Conservation (phyloP, 2,888 invertebrate species). For the Periphyllus acericola region DNA sequence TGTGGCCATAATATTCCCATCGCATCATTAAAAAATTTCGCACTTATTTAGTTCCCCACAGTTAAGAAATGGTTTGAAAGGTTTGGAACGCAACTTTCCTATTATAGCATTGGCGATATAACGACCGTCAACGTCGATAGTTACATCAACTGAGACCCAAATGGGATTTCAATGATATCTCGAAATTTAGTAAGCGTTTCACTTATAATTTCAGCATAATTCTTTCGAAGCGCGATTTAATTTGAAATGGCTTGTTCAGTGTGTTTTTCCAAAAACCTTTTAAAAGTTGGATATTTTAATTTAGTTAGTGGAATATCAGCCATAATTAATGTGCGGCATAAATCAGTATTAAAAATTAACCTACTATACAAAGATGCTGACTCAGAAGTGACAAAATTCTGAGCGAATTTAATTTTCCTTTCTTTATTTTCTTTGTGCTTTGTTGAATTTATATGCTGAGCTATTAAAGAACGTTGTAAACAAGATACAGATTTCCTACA, state of each 20-base stretch:
- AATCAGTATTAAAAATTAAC: background rate
- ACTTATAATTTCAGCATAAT: no score
- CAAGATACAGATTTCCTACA: background rate
- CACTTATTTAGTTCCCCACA: conserved; percentile 1
- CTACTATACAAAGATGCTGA: background rate
- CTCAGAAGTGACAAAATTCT: background rate
- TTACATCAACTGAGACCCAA: background rate
- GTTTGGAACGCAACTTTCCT: background rate
- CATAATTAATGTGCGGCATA: background rate
- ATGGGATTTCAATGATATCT: background rate
- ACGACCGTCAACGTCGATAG: background rate
- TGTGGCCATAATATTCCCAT: background rate
- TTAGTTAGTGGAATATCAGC: background rate
- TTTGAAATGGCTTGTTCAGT: background rate
- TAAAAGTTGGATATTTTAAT: background rate
- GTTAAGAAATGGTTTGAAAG: background rate
- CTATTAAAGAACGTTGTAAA: no score
- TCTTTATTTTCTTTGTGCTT: background rate
- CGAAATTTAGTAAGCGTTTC: background rate
- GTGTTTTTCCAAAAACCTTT: background rate
- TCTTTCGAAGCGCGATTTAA: background rate
- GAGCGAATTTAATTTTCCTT: background rate
- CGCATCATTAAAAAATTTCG: conserved; percentile 11
- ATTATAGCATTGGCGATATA: background rate
- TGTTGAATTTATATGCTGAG: no score